A percentile compares a stretch with the other conserved stretches of the same genome.
Conservation (phyloP, 2,797 vertebrate genomes). For the Cottoperca gobio region DNA sequence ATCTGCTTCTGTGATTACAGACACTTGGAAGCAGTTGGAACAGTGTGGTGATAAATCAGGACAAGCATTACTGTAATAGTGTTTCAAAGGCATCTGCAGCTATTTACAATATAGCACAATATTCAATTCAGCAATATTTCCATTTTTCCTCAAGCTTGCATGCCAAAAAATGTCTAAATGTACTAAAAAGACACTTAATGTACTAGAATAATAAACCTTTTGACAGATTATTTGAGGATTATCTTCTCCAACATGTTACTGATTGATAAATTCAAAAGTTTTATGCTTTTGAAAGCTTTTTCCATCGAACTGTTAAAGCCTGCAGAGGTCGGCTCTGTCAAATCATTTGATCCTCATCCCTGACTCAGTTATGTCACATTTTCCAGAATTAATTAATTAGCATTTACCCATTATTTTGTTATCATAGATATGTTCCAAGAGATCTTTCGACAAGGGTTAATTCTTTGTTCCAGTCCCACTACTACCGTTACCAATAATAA, state of each 20-base stretch:
- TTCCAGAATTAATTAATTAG: neutral
- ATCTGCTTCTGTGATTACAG: slow-evolving; percentile 21
- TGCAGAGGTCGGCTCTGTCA: neutral
- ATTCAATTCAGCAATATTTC: neutral
- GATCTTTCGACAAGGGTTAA: slow-evolving; percentile 22
- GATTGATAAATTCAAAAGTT: neutral
- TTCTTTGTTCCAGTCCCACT: neutral
- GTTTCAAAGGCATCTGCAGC: neutral
- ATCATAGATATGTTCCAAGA: too few species aligned
- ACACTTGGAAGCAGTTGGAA: slow-evolving; percentile 12
- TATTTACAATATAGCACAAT: neutral
- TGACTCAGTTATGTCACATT: neutral
- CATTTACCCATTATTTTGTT: neutral
- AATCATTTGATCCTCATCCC: neutral
- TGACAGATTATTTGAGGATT: neutral
- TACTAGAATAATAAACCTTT: neutral
- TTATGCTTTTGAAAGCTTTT: neutral
- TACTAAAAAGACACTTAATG: too few species aligned
- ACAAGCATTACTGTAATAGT: neutral
- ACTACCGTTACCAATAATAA: slow-evolving; percentile 46
- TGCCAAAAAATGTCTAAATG: too few species aligned
- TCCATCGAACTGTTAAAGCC: neutral
- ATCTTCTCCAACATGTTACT: too few species aligned
- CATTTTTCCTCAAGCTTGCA: neutral
- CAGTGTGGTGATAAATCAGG: slow-evolving; percentile 15